Base-by-base conservation (phyloP, 2,888 invertebrate species). In the Caenorhabditis plicata region DNA sequence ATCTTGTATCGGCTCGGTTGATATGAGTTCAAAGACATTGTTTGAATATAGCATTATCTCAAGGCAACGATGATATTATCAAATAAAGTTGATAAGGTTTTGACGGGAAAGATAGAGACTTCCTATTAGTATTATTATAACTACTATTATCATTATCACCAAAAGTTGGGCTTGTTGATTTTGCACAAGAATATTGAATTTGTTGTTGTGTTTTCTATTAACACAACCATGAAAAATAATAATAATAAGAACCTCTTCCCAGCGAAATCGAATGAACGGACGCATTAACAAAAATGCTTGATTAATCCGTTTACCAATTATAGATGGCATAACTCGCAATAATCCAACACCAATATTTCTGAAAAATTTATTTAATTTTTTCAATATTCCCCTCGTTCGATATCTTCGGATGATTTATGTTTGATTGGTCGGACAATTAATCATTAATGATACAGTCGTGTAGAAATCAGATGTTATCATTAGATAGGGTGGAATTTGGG, bases 11-110 rank as follows among this genome's bases (percentile, higher is more conserved):
- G 91, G 88, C 54, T 92, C 91, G 4, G 90, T 89, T 0, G 93
- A 91, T 39, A 91, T 88, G 79, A 95, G 83, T 83, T 95, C 95
- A 83, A 96, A 96, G 70, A 95, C 92, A 82, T 95, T 95, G 83
- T 96, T 96, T 2, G 92, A 92, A 71, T 94, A 88, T 80, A 92
- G 90, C 64, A 93, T 84, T 77, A 95, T 92, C 94, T 71, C 33
- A 19, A 31, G 15, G 25, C n/a, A 32, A 15, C 15, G 26, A 40
- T 39, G 3, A 3, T 23, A n/a, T n/a, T n/a, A n/a, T n/a, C n/a
- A n/a, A n/a, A n/a, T n/a, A n/a, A n/a, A n/a, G n/a, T n/a, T n/a
- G n/a, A n/a, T n/a, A n/a, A n/a, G n/a, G n/a, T n/a, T n/a, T n/a
- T n/a, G n/a, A n/a, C n/a, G n/a, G n/a, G n/a, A n/a, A n/a, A n/a